A percentile compares a stretch with the other conserved stretches of the same genome.
phyloP scores from a whole-genome alignment of 2,888 invertebrate genomes.

The Drosophila neonasuta region DNA sequence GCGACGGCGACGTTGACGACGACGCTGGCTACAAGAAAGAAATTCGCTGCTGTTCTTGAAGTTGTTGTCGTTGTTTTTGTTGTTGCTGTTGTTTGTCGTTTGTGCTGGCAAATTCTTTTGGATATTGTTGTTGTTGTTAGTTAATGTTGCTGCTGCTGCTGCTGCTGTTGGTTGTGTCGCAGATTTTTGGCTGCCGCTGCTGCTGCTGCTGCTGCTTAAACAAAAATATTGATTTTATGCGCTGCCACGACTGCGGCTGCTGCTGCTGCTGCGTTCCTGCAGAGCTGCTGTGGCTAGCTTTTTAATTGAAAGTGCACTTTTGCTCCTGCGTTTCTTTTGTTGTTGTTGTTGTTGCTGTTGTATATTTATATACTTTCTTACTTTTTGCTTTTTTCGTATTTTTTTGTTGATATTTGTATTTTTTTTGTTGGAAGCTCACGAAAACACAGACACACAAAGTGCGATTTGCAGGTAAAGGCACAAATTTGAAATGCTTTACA shows the following conservation, averaged over 20 bases:
- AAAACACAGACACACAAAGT: constrained; percentile 30
- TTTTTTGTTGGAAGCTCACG: constrained; percentile 29
- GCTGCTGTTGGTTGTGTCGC: constrained; percentile 38
- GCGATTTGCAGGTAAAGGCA: constrained; percentile 51
- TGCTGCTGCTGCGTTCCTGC: constrained; percentile 41
- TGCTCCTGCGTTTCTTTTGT: constrained; percentile 17
- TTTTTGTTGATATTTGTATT: constrained; percentile 3
- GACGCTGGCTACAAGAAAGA: constrained; percentile 4
- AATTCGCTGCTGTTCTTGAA: constrained; percentile 23
- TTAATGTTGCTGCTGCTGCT: constrained; percentile 50
- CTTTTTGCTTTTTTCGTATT: constrained; percentile 1
- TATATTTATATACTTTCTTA: constrained; percentile 10
- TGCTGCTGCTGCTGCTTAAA: constrained; percentile 62
- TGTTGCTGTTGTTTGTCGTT: constrained; percentile 31
- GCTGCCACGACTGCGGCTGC: constrained; percentile 24
- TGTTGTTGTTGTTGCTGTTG: too few species aligned
- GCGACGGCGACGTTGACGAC: constrained; percentile 15
- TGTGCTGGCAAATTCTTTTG: constrained; percentile 13
- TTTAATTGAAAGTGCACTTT: constrained; percentile 55
- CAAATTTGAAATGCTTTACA: constrained; percentile 71
- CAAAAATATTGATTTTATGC: constrained; percentile 73
- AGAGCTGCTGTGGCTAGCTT: constrained; percentile 41
- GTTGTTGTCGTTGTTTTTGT: constrained; percentile 25
- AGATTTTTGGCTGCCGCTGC: constrained; percentile 63
- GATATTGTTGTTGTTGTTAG: constrained; percentile 46